Conservation (phyloP, 2,113 vertebrate species). For the Oxygymnocypris stewartii region DNA sequence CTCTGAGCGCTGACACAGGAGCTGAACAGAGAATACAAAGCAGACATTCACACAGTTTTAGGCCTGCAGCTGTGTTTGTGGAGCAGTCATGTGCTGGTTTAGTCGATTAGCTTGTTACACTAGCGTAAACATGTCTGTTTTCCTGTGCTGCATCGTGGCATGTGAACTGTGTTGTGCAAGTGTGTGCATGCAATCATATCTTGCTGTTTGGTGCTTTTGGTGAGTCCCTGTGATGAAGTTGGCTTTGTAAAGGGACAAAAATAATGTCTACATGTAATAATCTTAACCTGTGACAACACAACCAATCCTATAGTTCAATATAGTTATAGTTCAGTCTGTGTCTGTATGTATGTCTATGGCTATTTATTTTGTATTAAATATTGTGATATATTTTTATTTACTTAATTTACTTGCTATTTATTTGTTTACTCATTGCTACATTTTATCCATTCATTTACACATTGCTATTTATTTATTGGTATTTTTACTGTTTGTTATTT, state of each 20-base stretch:
- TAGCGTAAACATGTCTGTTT: not conserved
- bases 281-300: too few species aligned
- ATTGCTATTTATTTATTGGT: not conserved
- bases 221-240: not conserved
- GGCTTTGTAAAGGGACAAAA: not conserved
- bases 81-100: slow-evolving; percentile 6
- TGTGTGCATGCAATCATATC: not conserved
- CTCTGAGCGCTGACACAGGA: not conserved
- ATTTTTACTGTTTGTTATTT: too few species aligned
- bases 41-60: not conserved
- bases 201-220: not conserved
- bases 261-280: not conserved
- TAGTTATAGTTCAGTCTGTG: too few species aligned
- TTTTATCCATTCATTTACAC: not conserved
- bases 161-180: not conserved
- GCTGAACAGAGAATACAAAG: not conserved
- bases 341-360: too few species aligned
- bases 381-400: too few species aligned
- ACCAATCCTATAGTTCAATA: too few species aligned
- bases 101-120: not conserved
- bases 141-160: not conserved
- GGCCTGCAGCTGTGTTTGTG: not conserved
- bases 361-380: not conserved
- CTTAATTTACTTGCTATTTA: not conserved
- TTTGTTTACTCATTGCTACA: not conserved